Conservation (phyloP, 2,797 vertebrate species). For the Macropodus opercularis region DNA sequence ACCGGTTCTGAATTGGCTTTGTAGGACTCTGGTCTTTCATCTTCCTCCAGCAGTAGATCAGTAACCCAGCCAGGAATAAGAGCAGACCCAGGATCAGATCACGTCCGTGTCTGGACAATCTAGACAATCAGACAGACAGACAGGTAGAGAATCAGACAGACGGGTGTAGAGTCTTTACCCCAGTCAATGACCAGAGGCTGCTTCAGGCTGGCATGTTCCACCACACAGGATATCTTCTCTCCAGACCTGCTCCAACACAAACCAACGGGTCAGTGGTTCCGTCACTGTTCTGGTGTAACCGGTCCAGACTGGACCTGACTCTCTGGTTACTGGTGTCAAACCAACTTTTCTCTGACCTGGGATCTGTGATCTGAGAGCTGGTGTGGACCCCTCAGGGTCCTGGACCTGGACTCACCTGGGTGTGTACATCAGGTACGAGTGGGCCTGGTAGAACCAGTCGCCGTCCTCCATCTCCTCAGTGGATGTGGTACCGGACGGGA, state of each 20-base stretch:
- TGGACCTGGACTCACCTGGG: constrained; percentile 52
- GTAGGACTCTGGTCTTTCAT: too few relatives aligned
- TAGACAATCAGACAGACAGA: too few relatives aligned
- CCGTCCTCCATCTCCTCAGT: constrained; percentile 67
- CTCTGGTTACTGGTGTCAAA: too few relatives aligned
- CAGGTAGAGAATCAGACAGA: too few relatives aligned
- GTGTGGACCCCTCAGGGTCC: not conserved
- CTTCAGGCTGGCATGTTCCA: constrained; percentile 70
- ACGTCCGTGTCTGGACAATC: too few relatives aligned
- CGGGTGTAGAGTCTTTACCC: constrained; percentile 74
- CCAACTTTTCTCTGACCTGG: too few relatives aligned
- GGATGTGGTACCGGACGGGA: constrained; percentile 45
- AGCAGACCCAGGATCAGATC: too few relatives aligned
- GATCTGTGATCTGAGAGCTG: too few relatives aligned
- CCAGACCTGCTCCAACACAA: constrained; percentile 64
- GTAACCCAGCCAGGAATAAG: too few relatives aligned
- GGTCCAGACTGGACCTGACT: not conserved
- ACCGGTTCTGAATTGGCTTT: too few relatives aligned
- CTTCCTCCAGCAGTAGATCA: too few relatives aligned
- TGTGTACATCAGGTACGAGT: constrained; percentile 75
- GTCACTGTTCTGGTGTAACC: not conserved
- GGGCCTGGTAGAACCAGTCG: constrained; percentile 83
- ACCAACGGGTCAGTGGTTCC: too few relatives aligned
- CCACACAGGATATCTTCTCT: constrained; percentile 81
- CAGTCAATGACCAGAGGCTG: constrained; percentile 61